phyloP scores from a whole-genome alignment of 2,113 vertebrate genomes.

The Antechinus flavipes region DNA sequence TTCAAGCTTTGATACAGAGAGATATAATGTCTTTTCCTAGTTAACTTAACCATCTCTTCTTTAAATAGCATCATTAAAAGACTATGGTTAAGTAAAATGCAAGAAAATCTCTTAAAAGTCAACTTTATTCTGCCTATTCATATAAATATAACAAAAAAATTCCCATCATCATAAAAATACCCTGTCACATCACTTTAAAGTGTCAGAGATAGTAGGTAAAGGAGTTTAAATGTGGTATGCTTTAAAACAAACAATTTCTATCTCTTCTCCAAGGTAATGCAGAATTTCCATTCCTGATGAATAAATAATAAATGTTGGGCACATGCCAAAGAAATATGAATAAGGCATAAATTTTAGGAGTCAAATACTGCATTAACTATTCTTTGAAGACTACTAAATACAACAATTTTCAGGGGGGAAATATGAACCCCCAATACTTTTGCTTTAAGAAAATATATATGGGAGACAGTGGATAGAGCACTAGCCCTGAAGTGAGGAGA shows the following conservation, averaged over 20 bases:
- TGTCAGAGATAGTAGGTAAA: neutral
- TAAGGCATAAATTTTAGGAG: neutral
- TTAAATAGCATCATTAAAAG: neutral
- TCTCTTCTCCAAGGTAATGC: conserved; percentile 3
- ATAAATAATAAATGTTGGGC: neutral
- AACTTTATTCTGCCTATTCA: neutral
- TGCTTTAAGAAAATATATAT: neutral
- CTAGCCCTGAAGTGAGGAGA: no score
- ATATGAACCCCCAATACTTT: neutral
- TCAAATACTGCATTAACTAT: conserved; percentile 21
- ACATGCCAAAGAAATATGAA: conserved; percentile 20
- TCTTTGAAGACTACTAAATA: neutral
- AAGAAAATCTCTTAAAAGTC: conserved; percentile 17
- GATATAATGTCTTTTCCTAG: neutral
- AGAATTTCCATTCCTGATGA: neutral
- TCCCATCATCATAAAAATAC: neutral
- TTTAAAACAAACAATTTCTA: conserved; percentile 18
- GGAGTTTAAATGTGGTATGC: neutral
- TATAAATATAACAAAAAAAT: neutral
- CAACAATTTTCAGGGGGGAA: neutral
- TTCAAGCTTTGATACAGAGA: conserved; percentile 11
- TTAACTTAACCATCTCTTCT: conserved; percentile 1
- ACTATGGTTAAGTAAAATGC: neutral
- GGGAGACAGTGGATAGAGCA: no score
- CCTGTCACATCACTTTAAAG: neutral